Base-by-base conservation (phyloP, 2,113 vertebrate genomes). In the Pagrus major region DNA sequence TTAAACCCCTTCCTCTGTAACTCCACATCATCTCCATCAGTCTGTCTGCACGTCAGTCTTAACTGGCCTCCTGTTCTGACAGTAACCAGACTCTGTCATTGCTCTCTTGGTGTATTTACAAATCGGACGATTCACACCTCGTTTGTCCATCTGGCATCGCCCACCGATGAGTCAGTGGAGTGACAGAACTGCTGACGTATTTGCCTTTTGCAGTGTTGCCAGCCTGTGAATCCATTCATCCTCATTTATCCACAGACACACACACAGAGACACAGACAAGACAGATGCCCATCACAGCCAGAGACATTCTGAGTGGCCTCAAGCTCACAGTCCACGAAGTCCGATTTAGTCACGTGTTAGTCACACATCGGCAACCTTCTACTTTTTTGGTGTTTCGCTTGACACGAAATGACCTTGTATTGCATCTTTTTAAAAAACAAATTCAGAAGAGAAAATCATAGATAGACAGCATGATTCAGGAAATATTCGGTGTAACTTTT, bases 131-230 rank as follows among this genome's bases (percentile, higher is more conserved):
- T 86, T 89, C 82, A 35, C 78, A 75, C 80, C 61, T 71, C 71
- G 12, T 55, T 69, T 54, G 60, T 82, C 76, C 78, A 87, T 90
- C 89, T 91, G 84, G 89, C 82, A 14, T 67, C n/a, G 16, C 56
- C 49, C 20, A n/a, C 37, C 31, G 2, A 27, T 88, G 90, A 92
- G 21, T 93, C 90, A 91, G 44, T 11, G 46, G 44, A 88, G 85
- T 79, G 89, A 83, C 55, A 81, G 90, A 79, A 55, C 42, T 47
- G 23, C 44, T 93, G 93, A 93, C 93, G 91, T 88, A 90, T 85
- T 92, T 92, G 89, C 72, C 70, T 90, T 84, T 86, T 76, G 86
- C 86, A 75, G 81, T 4, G 27, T 49, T 60, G 79, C 77, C 88
- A 90, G 60, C 79, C 65, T 86, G 88, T 46, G 76, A 90, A 84